Evolutionary conservation across 64 coral and sea anemone species (phyloP), one percentile per base, ranked within the genome.

Genomic region (Montipora foliosa): DNA sequence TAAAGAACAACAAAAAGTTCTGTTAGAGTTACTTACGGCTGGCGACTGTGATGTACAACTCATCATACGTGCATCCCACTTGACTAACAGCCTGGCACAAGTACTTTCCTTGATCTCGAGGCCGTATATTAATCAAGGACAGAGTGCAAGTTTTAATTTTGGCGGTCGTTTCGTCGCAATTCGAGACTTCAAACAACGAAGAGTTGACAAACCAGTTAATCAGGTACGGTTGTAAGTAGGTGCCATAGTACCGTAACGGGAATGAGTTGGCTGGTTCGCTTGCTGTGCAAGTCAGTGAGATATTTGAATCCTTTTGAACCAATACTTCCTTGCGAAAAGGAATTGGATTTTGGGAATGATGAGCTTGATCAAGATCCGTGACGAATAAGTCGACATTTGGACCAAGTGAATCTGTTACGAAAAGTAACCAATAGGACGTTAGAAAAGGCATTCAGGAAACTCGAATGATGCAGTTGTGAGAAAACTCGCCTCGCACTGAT

Each of bases 151-250:
- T 67, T 47, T 83, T 83, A 5, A 47, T n/a, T 5, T 46, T 83
- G 25, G 25, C 29, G 37, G 81, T 16, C 14, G 44, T 47, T 37
- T 83, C 60, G 58, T 83, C 81, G 15, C 81, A 83, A 47, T 83
- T 67, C 5, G 60, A 67, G 8, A 47, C 81, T 12, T 47, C 10
- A 17, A 67, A 19, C 5, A 47, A 64, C 25, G 81, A 67, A 3
- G 58, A 83, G 22, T 83, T 83, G 2, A 83, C 81, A 47, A 67
- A 83, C 81, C 58, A 83, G 14, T 67, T 67, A 6, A 83, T 83
- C 25, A 67, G 0, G 44, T 67, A 47, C 8, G 81, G 81, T 14
- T 67, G 58, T 10, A 83, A n/a, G 29, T 83, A 67, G 15, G 59
- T 44, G 3, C 59, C 58, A 47, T 45, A 24, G 7, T 17, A 67